Conservation (phyloP, 1,140 invertebrate genomes). For the Lasaia peninsularis region DNA sequence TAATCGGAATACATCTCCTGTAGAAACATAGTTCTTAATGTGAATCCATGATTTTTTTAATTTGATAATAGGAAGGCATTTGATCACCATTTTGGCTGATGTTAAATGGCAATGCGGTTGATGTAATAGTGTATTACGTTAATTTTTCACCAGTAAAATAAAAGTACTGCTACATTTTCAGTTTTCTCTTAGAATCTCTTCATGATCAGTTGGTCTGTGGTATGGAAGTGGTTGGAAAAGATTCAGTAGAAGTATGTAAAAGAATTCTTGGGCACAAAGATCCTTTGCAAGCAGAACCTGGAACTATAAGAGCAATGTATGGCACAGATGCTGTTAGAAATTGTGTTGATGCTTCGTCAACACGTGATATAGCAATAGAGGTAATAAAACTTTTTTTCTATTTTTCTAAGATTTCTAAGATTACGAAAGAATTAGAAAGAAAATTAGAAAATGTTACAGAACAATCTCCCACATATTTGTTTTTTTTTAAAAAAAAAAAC, state of each 20-base stretch:
- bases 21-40: no score
- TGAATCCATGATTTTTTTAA: no score
- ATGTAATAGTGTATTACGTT: no score
- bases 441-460: no score
- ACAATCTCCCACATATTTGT: no score
- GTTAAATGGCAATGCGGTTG: no score
- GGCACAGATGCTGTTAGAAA: conserved; percentile 85
- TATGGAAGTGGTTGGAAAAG: conserved; percentile 86
- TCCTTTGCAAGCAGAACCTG: conserved; percentile 81
- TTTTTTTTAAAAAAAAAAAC: no score
- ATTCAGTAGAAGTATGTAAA: conserved; percentile 81
- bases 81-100: no score
- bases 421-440: no score
- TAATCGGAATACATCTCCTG: no score
- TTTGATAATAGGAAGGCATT: no score
- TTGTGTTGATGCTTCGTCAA: conserved; percentile 84
- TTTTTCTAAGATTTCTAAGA: not conserved
- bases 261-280: conserved; percentile 83
- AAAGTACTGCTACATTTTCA: conserved; percentile 33
- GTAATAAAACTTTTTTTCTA: conserved; percentile 33
- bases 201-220: conserved; percentile 85
- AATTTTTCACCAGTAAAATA: no score
- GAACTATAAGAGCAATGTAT: conserved; percentile 84
- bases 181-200: conserved; percentile 80
- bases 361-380: conserved; percentile 76